Evolutionary conservation across 2,113 vertebrate species (phyloP).

Genomic region (Brachypodius melanocephalos): DNA sequence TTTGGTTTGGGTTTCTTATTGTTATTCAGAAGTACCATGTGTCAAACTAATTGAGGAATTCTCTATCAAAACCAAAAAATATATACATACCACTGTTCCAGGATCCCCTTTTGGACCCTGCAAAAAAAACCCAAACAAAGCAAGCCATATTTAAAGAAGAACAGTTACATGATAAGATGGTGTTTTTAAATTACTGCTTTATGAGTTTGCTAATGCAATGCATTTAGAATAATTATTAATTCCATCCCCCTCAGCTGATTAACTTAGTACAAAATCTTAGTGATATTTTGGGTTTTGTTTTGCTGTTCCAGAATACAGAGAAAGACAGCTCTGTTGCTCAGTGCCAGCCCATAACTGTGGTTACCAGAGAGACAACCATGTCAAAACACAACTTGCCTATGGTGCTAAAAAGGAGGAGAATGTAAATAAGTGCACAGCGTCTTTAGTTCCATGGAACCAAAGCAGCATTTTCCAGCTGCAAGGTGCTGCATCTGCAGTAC

Average conservation of each 20-base stretch:
- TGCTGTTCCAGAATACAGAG: neutral
- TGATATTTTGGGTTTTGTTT: neutral
- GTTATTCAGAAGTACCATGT: neutral
- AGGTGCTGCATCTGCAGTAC: fast-evolving
- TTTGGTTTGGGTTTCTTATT: neutral
- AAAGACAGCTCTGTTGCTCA: neutral
- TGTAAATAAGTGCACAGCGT: neutral
- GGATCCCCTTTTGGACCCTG: conserved; percentile 95
- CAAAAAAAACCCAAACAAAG: neutral
- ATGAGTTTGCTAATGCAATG: neutral
- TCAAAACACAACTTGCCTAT: neutral
- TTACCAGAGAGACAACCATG: neutral
- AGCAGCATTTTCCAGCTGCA: neutral
- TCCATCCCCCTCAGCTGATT: neutral
- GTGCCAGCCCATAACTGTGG: neutral
- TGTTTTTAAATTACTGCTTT: neutral
- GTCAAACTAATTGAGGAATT: neutral
- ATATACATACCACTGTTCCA: conserved; percentile 84
- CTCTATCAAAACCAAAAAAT: neutral
- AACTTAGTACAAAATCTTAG: neutral
- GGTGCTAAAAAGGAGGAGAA: neutral
- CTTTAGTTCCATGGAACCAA: neutral
- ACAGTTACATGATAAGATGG: neutral
- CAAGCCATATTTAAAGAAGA: neutral
- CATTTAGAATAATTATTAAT: neutral